phyloP scores from a whole-genome alignment of 2,113 vertebrate species.

The Ochotona curzoniae region DNA sequence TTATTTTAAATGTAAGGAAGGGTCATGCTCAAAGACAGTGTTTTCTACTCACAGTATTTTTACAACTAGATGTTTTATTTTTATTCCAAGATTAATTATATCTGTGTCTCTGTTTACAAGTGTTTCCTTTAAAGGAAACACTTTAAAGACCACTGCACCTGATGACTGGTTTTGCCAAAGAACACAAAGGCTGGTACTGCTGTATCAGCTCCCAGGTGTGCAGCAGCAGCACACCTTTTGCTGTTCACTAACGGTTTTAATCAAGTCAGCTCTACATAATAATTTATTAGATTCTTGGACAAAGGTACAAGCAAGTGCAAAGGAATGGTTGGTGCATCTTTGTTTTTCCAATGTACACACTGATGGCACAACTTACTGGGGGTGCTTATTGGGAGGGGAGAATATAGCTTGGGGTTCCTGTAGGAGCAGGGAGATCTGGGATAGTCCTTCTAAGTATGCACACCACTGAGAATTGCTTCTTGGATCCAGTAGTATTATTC shows the following conservation, averaged over 20 bases:
- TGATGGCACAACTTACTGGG: neutral
- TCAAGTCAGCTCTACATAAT: neutral
- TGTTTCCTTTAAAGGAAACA: neutral
- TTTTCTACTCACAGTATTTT: neutral
- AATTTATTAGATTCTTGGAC: neutral
- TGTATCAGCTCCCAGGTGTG: neutral
- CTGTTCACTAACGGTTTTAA: neutral
- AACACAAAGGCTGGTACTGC: neutral
- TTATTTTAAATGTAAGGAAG: conserved; percentile 12
- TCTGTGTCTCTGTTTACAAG: neutral
- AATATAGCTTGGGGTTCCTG: neutral
- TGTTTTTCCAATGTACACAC: neutral
- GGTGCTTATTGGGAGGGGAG: neutral
- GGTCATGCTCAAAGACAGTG: neutral
- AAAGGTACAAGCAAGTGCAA: neutral
- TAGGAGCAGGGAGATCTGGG: neutral
- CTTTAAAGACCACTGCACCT: neutral
- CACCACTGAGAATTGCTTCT: neutral
- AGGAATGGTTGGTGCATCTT: neutral
- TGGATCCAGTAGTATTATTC: neutral
- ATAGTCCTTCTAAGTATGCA: neutral
- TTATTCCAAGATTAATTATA: neutral
- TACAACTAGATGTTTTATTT: conserved; percentile 15
- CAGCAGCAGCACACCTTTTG: neutral
- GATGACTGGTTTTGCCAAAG: neutral